These are phyloP conservation scores for Cyphomyrmex costatus DNA, from an alignment of 1,140 invertebrate genomes.

Conservation along the genomic window DNA sequence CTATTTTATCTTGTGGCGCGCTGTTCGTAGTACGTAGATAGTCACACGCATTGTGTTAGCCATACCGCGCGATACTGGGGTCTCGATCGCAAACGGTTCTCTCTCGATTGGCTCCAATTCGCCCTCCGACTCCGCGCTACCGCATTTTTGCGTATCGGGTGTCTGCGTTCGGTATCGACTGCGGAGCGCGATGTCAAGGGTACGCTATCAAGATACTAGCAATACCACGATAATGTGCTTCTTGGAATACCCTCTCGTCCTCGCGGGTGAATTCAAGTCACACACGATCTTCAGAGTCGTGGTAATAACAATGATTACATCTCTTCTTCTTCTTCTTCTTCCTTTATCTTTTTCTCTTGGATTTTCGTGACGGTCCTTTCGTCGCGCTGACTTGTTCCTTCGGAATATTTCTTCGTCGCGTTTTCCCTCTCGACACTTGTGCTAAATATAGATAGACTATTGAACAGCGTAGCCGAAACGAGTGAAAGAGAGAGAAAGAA, in stretches of 20 bases:
- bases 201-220: not conserved
- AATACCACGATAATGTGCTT: not conserved
- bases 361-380: slow-evolving; percentile 26
- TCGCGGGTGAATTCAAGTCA: not conserved
- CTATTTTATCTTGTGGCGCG: not conserved
- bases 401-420: slow-evolving; percentile 34
- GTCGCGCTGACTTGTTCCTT: not conserved
- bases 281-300: not conserved
- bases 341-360: not conserved
- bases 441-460: slow-evolving; percentile 63
- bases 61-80: not conserved
- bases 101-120: slow-evolving; percentile 2
- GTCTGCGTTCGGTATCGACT: slow-evolving; percentile 3
- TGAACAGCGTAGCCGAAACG: not conserved
- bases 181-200: not conserved
- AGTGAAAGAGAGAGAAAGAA: not conserved
- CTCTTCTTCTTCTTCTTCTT: not conserved
- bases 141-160: slow-evolving; percentile 46
- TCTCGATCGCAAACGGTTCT: not conserved
- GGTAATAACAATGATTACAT: slow-evolving; percentile 50
- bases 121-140: not conserved
- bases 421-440: not conserved
- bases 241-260: not conserved
- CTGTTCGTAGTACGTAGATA: too few relatives aligned
- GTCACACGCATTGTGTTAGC: not conserved